phyloP scores from a whole-genome alignment of 2,113 vertebrate species.

The Hypocryptadius cinnamomeus region DNA sequence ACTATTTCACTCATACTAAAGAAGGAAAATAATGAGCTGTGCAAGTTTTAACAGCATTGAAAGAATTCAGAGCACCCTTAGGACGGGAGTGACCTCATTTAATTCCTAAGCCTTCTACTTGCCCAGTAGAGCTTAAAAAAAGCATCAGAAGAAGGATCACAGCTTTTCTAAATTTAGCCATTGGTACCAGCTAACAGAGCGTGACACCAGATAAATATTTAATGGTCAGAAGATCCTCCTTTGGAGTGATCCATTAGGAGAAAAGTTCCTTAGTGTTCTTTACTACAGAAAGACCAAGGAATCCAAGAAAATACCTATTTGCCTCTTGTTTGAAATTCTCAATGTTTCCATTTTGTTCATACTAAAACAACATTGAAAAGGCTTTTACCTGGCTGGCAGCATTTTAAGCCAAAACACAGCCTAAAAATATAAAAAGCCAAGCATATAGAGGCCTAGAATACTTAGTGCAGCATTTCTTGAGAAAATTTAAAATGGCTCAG shows the following conservation, averaged over 20 bases:
- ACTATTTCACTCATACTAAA: background rate
- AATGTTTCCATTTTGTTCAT: background rate
- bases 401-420: background rate
- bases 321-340: background rate
- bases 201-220: constrained; percentile 32
- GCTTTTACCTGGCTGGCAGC: background rate
- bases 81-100: constrained; percentile 43
- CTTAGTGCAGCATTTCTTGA: background rate
- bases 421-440: background rate
- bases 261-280: background rate
- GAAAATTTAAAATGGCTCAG: background rate
- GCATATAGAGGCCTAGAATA: background rate
- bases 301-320: background rate
- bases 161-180: constrained; percentile 49
- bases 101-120: constrained; percentile 42
- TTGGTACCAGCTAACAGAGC: background rate
- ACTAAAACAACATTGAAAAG: background rate
- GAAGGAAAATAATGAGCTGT: background rate
- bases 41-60: background rate
- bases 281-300: background rate
- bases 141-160: constrained; percentile 37
- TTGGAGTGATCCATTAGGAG: background rate
- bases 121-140: constrained; percentile 22
- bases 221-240: background rate
- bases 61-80: constrained; percentile 24